phyloP scores from a whole-genome alignment of 2,888 invertebrate species.

The Nymphalis polychloros region DNA sequence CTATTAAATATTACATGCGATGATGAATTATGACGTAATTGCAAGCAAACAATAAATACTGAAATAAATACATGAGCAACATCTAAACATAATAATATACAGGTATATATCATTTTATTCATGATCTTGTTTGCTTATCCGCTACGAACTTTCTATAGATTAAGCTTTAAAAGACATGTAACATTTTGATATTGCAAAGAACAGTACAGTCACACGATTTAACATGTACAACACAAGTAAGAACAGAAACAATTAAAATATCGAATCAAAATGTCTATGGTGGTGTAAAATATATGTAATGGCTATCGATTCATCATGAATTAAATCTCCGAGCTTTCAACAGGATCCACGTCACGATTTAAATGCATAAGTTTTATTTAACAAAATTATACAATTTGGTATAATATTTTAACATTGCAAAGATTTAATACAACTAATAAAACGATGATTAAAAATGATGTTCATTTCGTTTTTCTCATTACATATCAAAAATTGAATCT shows the following conservation, averaged over 20 bases:
- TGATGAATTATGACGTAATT: conserved; percentile 56
- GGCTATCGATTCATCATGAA: conserved; percentile 61
- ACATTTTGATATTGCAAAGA: conserved; percentile 3
- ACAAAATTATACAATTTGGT: conserved; percentile 67
- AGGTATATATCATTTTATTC: background rate
- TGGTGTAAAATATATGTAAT: conserved; percentile 63
- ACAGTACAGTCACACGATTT: conserved; percentile 2
- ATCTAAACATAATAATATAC: conserved; percentile 5
- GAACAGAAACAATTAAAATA: background rate
- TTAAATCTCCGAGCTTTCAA: conserved; percentile 68
- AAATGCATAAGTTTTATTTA: conserved; percentile 63
- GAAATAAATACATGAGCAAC: conserved; percentile 27
- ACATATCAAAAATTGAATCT: conserved; percentile 19
- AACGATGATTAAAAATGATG: conserved; percentile 25
- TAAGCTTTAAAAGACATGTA: conserved; percentile 5
- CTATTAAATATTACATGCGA: conserved; percentile 66
- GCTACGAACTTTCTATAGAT: background rate
- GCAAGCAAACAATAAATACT: conserved; percentile 58
- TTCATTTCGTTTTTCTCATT: conserved; percentile 9
- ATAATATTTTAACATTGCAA: conserved; percentile 26
- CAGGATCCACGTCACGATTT: conserved; percentile 57
- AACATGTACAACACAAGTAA: background rate
- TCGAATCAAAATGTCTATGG: conserved; percentile 41
- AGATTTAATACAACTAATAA: conserved; percentile 28
- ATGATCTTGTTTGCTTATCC: background rate